Conservation (phyloP, 2,888 invertebrate genomes). For the Eretmocerus hayati region DNA sequence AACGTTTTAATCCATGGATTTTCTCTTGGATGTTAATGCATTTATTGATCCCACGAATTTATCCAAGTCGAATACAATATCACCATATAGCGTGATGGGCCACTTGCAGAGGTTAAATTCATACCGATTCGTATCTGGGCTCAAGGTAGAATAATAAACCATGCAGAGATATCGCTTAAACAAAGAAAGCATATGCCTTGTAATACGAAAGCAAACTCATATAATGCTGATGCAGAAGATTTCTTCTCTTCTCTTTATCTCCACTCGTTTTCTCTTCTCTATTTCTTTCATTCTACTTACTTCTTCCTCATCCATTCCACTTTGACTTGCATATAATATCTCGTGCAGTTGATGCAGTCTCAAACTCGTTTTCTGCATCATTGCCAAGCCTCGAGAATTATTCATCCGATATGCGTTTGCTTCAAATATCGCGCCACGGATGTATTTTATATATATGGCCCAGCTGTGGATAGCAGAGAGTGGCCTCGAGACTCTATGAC, state of each 20-base stretch:
- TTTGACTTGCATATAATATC: too few species aligned
- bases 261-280: not conserved
- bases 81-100: too few species aligned
- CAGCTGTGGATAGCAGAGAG: not conserved
- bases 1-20: too few species aligned
- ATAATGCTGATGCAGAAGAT: not conserved
- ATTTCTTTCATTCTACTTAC: too few species aligned
- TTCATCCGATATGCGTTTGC: constrained; percentile 12
- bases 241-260: not conserved
- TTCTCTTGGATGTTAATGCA: too few species aligned
- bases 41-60: too few species aligned
- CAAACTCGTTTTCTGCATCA: not conserved
- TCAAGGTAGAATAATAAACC: too few species aligned
- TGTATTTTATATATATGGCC: not conserved
- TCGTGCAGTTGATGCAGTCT: not conserved
- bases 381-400: constrained; percentile 1
- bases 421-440: constrained; percentile 9
- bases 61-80: too few species aligned
- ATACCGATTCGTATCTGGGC: too few species aligned
- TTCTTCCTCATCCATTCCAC: too few species aligned
- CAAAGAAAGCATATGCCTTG: not conserved
- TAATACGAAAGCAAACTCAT: not conserved
- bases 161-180: not conserved
- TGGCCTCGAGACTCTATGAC: not conserved
- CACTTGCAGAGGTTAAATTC: too few species aligned